These are phyloP conservation scores for Agapornis canus DNA, from an alignment of 2,797 vertebrate species.

Conservation along the genomic window DNA sequence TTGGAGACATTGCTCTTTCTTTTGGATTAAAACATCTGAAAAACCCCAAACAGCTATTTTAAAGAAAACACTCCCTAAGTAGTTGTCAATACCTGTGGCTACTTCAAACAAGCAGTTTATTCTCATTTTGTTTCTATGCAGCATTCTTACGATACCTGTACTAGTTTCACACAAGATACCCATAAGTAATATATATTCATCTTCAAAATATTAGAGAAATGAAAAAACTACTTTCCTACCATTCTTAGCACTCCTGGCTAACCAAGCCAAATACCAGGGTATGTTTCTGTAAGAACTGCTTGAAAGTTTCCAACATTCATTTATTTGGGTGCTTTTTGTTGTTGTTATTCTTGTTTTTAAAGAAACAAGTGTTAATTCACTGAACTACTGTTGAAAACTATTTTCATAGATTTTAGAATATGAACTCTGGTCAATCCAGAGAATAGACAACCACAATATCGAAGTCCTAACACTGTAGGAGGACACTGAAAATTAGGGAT, in stretches of 20 bases:
- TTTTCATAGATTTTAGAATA: neutral
- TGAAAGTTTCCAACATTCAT: fast-evolving
- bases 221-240: neutral
- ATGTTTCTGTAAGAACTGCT: neutral
- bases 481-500: neutral
- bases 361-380: neutral
- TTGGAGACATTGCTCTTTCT: neutral
- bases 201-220: neutral
- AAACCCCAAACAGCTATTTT: neutral
- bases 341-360: neutral
- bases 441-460: neutral
- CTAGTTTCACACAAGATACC: neutral
- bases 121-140: neutral
- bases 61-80: neutral
- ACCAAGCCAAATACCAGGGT: neutral
- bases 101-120: neutral
- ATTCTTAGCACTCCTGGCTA: neutral
- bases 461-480: neutral
- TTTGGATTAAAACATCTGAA: neutral
- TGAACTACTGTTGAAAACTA: neutral
- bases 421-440: neutral
- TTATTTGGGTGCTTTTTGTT: too few relatives aligned
- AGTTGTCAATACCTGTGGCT: neutral
- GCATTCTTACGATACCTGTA: neutral
- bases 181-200: neutral